Base-by-base conservation (phyloP, 1,140 invertebrate species). In the Ephestia elutella region DNA sequence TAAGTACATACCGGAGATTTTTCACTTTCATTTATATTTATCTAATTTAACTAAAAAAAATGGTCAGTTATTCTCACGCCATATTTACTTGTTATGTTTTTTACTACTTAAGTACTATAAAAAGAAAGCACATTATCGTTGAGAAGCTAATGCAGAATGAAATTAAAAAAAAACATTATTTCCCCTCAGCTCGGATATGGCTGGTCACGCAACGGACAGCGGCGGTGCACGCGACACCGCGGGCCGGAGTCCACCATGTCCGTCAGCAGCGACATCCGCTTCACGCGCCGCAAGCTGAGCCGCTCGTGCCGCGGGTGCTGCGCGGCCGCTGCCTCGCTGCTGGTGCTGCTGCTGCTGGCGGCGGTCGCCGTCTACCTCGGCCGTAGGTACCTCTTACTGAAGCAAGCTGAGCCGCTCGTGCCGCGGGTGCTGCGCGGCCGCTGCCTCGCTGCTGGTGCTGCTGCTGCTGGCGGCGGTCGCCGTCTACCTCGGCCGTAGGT, bases 401-500 rank as follows among this genome's bases (percentile, higher is more conserved):
- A 35, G 3, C 32, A 9, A 25, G 21, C 7, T 96, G 17, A 94
- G 93, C 61, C 91, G 93, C 17, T 93, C 94, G 63, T 95, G 94
- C 79, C 91, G 93, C 68, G 95, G 94, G 58, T 95, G 95, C 61
- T 96, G 96, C 78, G 96, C 94, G 71, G 93, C 96, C 20, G 90
- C 96, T 20, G 94, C 96, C 10, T 94, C 93, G 4, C 93, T 97
- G 71, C 90, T 97, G 0, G 91, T 97, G 54, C 92, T 96, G 56
- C 90, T 96, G 0, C 90, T 97, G 10, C 91, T 96, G 30, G 93
- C 95, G 21, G 94, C 94, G 11, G 91, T 94, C 44, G 93, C 94
- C 49, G 93, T 97, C 56, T 97, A 97, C 82, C 92, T 96, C 69
- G 95, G 93, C 86, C 95, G 96, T 97, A 91, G 94, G 95, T 95